phyloP scores from a whole-genome alignment of 2,888 invertebrate species.

The Andrena bucephala region DNA sequence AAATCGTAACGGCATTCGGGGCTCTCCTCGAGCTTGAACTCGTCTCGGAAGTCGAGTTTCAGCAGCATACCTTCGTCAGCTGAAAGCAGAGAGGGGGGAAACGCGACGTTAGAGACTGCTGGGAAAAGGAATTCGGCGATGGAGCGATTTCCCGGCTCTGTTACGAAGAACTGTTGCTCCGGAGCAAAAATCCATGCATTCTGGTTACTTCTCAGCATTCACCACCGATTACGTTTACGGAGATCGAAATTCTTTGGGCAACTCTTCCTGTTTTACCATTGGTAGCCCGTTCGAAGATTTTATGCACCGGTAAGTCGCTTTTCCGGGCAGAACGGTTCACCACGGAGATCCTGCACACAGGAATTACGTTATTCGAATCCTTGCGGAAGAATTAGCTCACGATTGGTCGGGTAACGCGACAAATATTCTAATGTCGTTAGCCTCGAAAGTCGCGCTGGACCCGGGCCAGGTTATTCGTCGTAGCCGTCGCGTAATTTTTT shows the following conservation, averaged over 20 bases:
- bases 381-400: slow-evolving; percentile 33
- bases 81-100: slow-evolving; percentile 76
- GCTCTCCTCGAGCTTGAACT: slow-evolving; percentile 90
- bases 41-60: slow-evolving; percentile 92
- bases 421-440: slow-evolving; percentile 73
- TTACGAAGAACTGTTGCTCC: background rate
- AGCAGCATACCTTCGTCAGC: slow-evolving; percentile 89
- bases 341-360: background rate
- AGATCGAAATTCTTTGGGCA: background rate
- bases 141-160: background rate
- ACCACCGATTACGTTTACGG: background rate
- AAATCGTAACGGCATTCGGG: slow-evolving; percentile 92
- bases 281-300: too few species aligned
- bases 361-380: slow-evolving; percentile 17
- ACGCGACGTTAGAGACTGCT: slow-evolving; percentile 13
- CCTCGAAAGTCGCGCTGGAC: slow-evolving; percentile 56
- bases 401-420: slow-evolving; percentile 55
- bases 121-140: slow-evolving; percentile 1
- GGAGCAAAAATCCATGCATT: background rate
- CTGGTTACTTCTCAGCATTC: background rate
- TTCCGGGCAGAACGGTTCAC: background rate
- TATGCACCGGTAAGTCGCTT: background rate
- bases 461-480: slow-evolving; percentile 62
- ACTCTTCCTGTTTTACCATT: too few species aligned
- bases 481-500: slow-evolving; percentile 29